These are phyloP conservation scores for Hoplodrina blanda DNA, from an alignment of 2,888 invertebrate genomes.

Conservation along the genomic window DNA sequence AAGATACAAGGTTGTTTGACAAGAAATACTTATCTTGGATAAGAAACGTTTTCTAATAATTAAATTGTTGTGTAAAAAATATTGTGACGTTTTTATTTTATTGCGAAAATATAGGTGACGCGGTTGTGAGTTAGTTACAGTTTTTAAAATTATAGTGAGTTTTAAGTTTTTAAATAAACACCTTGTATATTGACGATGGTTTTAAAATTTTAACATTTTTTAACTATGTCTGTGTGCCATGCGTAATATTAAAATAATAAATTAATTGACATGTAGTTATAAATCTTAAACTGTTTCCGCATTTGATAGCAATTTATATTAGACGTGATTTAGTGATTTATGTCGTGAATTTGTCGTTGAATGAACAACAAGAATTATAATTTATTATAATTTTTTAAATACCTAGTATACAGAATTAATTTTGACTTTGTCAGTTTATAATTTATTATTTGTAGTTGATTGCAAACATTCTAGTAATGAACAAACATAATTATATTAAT, in stretches of 20 bases:
- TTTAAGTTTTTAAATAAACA: not conserved
- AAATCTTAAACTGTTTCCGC: slow-evolving; percentile 15
- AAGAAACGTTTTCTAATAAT: slow-evolving; percentile 71
- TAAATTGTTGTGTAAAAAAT: slow-evolving; percentile 68
- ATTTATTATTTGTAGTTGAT: no score
- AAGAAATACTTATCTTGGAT: slow-evolving; percentile 72
- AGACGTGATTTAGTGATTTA: not conserved
- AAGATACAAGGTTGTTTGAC: slow-evolving; percentile 81
- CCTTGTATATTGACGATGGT: not conserved
- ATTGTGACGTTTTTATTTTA: slow-evolving; percentile 43
- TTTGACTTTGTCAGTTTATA: not conserved
- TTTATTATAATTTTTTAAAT: not conserved
- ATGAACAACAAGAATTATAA: not conserved
- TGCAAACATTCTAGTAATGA: no score
- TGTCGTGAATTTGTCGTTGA: not conserved
- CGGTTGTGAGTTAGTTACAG: no score
- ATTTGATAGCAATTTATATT: slow-evolving; percentile 5
- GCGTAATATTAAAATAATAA: not conserved
- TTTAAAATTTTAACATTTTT: not conserved
- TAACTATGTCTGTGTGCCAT: not conserved
- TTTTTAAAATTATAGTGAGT: slow-evolving; percentile 8
- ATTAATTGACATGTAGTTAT: not conserved
- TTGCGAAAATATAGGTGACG: slow-evolving; percentile 33
- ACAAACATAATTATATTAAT: no score
- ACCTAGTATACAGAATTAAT: not conserved